Base-by-base conservation (phyloP, 1,140 invertebrate genomes). In the Battus philenor region DNA sequence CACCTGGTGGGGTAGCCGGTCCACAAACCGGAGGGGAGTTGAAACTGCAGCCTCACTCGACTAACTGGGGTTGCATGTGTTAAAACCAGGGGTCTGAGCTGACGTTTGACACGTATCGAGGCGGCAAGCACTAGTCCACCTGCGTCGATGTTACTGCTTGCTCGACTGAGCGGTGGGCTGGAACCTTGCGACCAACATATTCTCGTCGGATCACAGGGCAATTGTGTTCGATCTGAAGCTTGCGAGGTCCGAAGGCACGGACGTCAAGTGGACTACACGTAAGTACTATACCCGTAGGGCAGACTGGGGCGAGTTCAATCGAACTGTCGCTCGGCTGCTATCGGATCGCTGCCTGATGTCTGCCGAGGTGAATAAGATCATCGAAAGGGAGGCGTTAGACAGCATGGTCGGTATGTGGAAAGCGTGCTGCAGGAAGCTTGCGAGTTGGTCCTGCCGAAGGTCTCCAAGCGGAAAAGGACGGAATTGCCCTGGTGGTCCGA, bases 21-120 rank as follows among this genome's bases (percentile, higher is more conserved):
- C 8, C 6, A 0, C 39, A 51, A 12, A n/a, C 7, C 17, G 31
- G 45, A 6, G 49, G 48, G 30, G n/a, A n/a, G 20, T n/a, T n/a
- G n/a, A n/a, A n/a, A n/a, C n/a, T 4, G 6, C 47, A 26, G 8
- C 9, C 1, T 22, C 24, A 15, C 6, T 51, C 0, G 20, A 45
- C 4, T 41, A 49, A 7, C 1, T 24, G 20, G 49, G 16, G 5
- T 8, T 46, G 6, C 27, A 52, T 9, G 11, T 51, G 5, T 32
- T 57, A n/a, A 2, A 57, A 57, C 36, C 1, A 15, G 7, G 54
- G 49, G 5, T 12, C 6, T 6, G 31, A 1, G 4, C 49, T 47
- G 0, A 58, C 50, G 0, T 57, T 49, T 18, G 30, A 52, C 11
- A 48, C 45, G 1, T 10, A 41, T n/a, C 22, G 48, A 17, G 53